Evolutionary conservation across 2,113 vertebrate species (phyloP).

Genomic region (Tupaia tana): DNA sequence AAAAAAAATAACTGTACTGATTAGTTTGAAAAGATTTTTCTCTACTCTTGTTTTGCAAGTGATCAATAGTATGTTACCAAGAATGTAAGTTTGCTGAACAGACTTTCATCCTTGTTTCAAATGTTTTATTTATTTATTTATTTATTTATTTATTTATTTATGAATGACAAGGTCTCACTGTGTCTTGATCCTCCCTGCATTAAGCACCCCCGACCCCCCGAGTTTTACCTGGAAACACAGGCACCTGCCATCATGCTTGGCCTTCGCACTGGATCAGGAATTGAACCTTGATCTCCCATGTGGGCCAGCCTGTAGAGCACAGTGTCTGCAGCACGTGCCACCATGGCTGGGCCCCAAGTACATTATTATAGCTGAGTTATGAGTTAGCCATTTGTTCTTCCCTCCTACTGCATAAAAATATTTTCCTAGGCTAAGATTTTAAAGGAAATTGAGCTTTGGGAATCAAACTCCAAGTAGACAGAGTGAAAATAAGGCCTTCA

Average conservation of each 20-base stretch:
- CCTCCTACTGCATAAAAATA: not conserved
- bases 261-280: too few species aligned
- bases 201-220: too few species aligned
- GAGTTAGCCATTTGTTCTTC: not conserved
- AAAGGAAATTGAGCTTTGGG: not conserved
- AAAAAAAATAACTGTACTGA: conserved; percentile 1
- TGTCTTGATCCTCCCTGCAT: too few species aligned
- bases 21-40: not conserved
- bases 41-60: not conserved
- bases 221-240: too few species aligned
- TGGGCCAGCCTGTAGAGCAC: too few species aligned
- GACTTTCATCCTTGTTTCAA: not conserved
- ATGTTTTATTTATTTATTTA: not conserved
- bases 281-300: too few species aligned
- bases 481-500: not conserved
- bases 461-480: not conserved
- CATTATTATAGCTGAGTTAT: not conserved
- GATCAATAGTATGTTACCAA: not conserved
- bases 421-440: not conserved
- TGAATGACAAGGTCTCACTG: too few species aligned
- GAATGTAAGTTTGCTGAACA: not conserved
- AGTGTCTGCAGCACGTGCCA: too few species aligned
- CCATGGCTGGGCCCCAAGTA: not conserved
- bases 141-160: too few species aligned
- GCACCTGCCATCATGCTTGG: too few species aligned